A percentile compares a stretch with the other conserved stretches of the same genome.
phyloP scores from a whole-genome alignment of 1,140 invertebrate species.

The Ladona fulva region DNA sequence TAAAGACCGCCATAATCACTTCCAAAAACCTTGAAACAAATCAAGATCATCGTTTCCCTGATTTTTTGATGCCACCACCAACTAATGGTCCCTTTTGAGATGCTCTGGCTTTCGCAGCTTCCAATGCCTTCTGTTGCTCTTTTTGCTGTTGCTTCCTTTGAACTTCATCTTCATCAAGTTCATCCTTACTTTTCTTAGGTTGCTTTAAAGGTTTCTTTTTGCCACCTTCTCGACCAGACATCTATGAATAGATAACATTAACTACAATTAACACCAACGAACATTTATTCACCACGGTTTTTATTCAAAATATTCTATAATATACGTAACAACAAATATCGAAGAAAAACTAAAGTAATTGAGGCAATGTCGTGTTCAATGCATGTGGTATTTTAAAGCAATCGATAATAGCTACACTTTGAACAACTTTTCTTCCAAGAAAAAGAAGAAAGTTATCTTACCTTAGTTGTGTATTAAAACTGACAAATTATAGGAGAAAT shows the following conservation, averaged over 20 bases:
- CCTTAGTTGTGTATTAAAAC: no score
- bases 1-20: no score
- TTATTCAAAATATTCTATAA: no score
- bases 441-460: no score
- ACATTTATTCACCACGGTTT: neutral
- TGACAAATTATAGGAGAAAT: no score
- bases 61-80: slow-evolving; percentile 74
- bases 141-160: slow-evolving; percentile 57
- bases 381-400: no score
- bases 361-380: no score
- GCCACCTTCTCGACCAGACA: slow-evolving; percentile 77
- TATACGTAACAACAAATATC: no score
- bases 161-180: slow-evolving; percentile 70
- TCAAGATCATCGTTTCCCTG: slow-evolving; percentile 67
- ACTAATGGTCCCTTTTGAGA: slow-evolving; percentile 76
- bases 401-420: no score
- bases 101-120: slow-evolving; percentile 76
- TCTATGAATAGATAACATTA: slow-evolving; percentile 28
- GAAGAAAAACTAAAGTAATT: no score
- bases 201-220: slow-evolving; percentile 85
- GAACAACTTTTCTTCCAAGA: no score
- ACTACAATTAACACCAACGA: neutral
- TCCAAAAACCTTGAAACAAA: no score
- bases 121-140: slow-evolving; percentile 70
- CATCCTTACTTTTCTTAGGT: slow-evolving; percentile 67